Conservation (phyloP, 2,888 invertebrate genomes). For the Protophormia terraenovae region DNA sequence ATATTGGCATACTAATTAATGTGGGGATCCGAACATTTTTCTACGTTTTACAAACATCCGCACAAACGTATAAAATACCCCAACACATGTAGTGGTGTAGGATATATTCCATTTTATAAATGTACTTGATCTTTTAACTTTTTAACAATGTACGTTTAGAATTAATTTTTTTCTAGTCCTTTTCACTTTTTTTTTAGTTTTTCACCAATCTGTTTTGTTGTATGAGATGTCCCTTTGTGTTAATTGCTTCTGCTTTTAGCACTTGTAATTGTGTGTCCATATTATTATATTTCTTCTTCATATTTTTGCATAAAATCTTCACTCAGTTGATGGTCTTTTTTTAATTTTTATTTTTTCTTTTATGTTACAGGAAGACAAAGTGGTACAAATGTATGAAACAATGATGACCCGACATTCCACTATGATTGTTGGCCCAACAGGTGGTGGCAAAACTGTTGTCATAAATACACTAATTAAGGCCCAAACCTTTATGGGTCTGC, state of each 20-base stretch:
- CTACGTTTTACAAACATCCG: too few species aligned
- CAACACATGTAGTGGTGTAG: too few species aligned
- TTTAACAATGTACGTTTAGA: not conserved
- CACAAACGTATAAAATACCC: too few species aligned
- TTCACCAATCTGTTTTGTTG: conserved; percentile 28
- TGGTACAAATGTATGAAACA: conserved; percentile 95
- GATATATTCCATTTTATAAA: conserved; percentile 32
- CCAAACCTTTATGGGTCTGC: conserved; percentile 88
- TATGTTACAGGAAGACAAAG: conserved; percentile 88
- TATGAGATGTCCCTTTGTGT: conserved; percentile 43
- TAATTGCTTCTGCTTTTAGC: conserved; percentile 60
- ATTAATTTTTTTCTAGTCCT: not conserved
- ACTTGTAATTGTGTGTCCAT: conserved; percentile 68
- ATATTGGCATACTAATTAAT: too few species aligned
- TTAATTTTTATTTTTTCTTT: conserved; percentile 15
- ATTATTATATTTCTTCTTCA: conserved; percentile 25
- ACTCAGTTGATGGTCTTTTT: conserved; percentile 19
- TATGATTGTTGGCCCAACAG: conserved; percentile 96
- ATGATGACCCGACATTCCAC: conserved; percentile 97
- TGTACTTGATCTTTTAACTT: conserved; percentile 56
- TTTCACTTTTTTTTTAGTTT: not conserved
- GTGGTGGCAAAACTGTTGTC: conserved; percentile 95
- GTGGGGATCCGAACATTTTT: too few species aligned
- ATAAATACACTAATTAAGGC: conserved; percentile 89
- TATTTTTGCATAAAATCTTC: conserved; percentile 32